Conservation (phyloP, 2,113 vertebrate genomes). For the Crotalus viridis region DNA sequence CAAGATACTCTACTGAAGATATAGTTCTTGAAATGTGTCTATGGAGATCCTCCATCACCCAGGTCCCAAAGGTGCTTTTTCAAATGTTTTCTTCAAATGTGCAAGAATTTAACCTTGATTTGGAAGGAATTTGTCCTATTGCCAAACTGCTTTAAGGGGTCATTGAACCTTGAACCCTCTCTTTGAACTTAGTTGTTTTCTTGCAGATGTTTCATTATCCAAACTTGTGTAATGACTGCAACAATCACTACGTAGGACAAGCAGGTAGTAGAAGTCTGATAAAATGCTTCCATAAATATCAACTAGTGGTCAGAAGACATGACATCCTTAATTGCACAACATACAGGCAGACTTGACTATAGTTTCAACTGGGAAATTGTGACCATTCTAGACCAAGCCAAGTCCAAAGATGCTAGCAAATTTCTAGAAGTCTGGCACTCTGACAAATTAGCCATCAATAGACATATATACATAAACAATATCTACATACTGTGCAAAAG, state of each 20-base stretch:
- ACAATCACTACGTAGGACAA: not conserved
- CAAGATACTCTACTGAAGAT: not conserved
- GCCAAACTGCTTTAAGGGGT: not conserved
- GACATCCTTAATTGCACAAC: not conserved
- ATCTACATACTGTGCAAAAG: not conserved
- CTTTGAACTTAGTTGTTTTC: not conserved
- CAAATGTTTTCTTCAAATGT: not conserved
- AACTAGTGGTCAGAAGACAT: not conserved
- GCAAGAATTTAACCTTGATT: not conserved
- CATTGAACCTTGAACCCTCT: not conserved
- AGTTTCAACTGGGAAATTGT: not conserved
- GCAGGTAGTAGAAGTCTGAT: not conserved
- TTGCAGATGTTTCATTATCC: not conserved
- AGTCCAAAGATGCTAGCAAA: not conserved
- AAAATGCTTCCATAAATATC: not conserved
- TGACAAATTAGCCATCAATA: not conserved
- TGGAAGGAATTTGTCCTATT: not conserved
- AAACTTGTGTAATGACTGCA: not conserved
- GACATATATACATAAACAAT: not conserved
- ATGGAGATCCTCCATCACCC: not conserved
- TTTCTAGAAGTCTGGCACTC: not conserved
- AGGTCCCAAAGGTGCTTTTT: not conserved
- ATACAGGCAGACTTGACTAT: not conserved
- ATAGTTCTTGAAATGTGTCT: not conserved
- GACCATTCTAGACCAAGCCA: not conserved